Conservation (phyloP, 2,797 vertebrate genomes). For the Nyctalus aviator region DNA sequence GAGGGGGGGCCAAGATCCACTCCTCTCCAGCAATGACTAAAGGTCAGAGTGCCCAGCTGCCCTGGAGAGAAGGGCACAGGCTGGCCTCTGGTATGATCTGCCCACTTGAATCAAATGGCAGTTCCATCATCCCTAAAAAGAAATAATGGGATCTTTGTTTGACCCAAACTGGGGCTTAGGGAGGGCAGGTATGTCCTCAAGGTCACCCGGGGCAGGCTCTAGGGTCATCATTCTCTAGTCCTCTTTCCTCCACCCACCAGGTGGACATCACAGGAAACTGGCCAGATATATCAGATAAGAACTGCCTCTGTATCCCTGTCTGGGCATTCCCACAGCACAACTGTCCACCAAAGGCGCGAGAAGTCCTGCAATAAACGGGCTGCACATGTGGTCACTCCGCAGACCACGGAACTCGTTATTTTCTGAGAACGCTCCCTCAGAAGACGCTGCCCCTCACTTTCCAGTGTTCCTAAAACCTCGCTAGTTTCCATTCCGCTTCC, state of each 20-base stretch:
- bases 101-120: neutral
- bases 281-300: neutral
- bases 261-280: neutral
- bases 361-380: neutral
- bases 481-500: neutral
- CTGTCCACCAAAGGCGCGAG: neutral
- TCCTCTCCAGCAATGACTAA: neutral
- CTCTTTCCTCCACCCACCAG: neutral
- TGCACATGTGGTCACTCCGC: neutral
- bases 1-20: neutral
- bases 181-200: neutral
- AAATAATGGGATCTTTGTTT: neutral
- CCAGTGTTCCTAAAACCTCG: rapidly evolving
- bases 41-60: neutral
- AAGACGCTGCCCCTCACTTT: neutral
- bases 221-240: neutral
- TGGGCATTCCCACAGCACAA: neutral
- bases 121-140: neutral
- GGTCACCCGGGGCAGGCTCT: neutral
- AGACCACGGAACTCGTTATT: neutral
- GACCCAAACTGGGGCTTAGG: neutral
- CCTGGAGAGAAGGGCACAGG: neutral
- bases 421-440: neutral
- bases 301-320: neutral
- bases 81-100: neutral